Evolutionary conservation across 1,140 invertebrate species (phyloP).

Genomic region (Drosophila baimaii): DNA sequence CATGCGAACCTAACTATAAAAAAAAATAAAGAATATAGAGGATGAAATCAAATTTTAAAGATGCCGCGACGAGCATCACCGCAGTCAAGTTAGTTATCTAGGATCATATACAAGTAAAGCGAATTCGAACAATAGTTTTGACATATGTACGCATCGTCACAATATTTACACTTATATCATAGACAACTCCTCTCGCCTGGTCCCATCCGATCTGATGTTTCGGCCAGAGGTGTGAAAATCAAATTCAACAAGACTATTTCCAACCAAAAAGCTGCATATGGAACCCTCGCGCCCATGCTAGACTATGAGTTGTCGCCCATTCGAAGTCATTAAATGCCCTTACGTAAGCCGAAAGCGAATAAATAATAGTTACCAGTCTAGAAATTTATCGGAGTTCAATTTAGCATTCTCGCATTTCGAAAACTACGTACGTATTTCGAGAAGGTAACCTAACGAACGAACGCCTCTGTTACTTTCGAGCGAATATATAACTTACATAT

Average conservation of each 20-base stretch:
- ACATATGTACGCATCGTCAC: conserved; percentile 19
- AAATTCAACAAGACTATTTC: conserved; percentile 54
- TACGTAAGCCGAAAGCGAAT: conserved; percentile 20
- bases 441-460: conserved; percentile 8
- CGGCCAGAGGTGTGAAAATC: conserved; percentile 13
- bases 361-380: conserved; percentile 55
- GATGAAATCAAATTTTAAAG: conserved; percentile 62
- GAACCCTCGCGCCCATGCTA: not conserved
- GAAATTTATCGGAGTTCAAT: conserved; percentile 55
- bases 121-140: conserved; percentile 62
- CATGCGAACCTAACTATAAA: conserved; percentile 59
- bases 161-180: conserved; percentile 62
- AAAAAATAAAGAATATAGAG: conserved; percentile 42
- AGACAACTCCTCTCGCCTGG: conserved; percentile 39
- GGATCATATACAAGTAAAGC: conserved; percentile 62
- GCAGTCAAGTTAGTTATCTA: conserved; percentile 53
- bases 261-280: conserved; percentile 33
- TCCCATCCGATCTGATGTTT: conserved; percentile 34
- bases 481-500: conserved; percentile 15
- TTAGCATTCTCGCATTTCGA: conserved; percentile 34
- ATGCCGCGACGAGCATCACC: conserved; percentile 16
- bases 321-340: conserved; percentile 22
- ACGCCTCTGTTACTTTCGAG: conserved; percentile 20
- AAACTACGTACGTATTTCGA: conserved; percentile 6
- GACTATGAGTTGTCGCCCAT: conserved; percentile 18